Evolutionary conservation across 2,797 vertebrate genomes (phyloP).

Genomic region (Cottoperca gobio): DNA sequence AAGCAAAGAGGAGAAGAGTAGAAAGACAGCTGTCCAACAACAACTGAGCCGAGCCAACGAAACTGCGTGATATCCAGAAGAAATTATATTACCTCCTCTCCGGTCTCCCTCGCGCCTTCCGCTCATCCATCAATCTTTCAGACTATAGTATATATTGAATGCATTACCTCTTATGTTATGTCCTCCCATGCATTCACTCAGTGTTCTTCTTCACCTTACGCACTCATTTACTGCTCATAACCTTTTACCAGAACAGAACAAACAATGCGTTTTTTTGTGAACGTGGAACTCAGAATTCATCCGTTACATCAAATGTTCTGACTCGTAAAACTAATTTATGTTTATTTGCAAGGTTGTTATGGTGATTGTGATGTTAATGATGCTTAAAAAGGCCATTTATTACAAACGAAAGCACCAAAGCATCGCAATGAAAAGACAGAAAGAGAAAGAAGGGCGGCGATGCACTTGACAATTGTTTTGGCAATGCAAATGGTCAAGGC

Average conservation of each 20-base stretch:
- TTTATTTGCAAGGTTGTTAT: constrained; percentile 51
- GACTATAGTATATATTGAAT: constrained; percentile 28
- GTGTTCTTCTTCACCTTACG: not conserved
- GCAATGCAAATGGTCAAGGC: constrained; percentile 8
- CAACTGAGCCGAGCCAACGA: constrained; percentile 63
- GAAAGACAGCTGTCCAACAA: constrained; percentile 78
- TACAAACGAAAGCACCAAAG: constrained; percentile 28
- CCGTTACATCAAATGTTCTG: constrained; percentile 10
- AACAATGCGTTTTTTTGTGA: constrained; percentile 27
- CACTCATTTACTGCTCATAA: constrained; percentile 35
- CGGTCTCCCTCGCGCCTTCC: constrained; percentile 49
- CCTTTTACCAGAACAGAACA: constrained; percentile 25
- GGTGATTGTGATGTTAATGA: constrained; percentile 21
- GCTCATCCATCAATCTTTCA: constrained; percentile 65
- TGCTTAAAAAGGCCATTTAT: constrained; percentile 14
- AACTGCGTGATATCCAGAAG: constrained; percentile 55
- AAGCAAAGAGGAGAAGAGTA: constrained; percentile 54
- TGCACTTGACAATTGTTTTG: constrained; percentile 31
- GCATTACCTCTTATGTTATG: constrained; percentile 9
- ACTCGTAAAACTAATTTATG: constrained; percentile 31
- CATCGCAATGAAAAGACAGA: constrained; percentile 22
- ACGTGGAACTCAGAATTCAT: constrained; percentile 28
- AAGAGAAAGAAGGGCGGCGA: constrained; percentile 7
- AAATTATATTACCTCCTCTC: constrained; percentile 59
- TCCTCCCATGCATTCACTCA: not conserved